Base-by-base conservation (phyloP, 2,797 vertebrate genomes). In the Artibeus jamaicensis region DNA sequence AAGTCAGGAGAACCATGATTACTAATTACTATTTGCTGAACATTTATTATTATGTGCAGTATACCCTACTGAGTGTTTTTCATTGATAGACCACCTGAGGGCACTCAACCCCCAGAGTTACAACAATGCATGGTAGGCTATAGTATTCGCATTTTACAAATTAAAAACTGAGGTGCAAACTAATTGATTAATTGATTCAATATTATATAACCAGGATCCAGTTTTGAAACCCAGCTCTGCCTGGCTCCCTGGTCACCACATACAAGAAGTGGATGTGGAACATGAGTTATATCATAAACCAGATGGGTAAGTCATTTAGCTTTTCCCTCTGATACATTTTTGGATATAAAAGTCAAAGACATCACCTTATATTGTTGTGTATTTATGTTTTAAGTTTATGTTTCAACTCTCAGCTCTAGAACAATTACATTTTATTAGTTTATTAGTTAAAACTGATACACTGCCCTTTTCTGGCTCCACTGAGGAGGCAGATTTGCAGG, bases 381-480 rank as follows among this genome's bases (percentile, higher is more conserved):
- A 24, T 70, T 48, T 50, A 79, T 59, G 29, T 44, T 93, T 77
- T n/a, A 92, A 87, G 37, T 70, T 48, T 50, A 68, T 59, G 24
- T 59, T 93, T 77, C 21, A 67, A n/a, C 16, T 78, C 29, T 86
- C 24, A 29, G 57, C 24, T 59, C 57, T 59, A 59, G 57, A 59
- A 29, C 16, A 14, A 44, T 37, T 2, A 18, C 2, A 65, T 14
- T 67, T 81, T 85, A 65, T 76, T 79, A 73, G 39, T 71, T 73
- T 81, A 48, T 57, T 79, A 55, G 55, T 84, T 82, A 44, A 59
- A 70, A 65, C 34, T 73, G 22, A 39, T 11, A 79, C 32, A 42
- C 4, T 11, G 0, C 24, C 57, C 57, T 59, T 29, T 44, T 82
- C n/a, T n/a, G 65, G 48, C 26, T 46, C 59, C 32, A 78, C 16